Conservation (phyloP, 2,797 vertebrate genomes). For the Acomys russatus region DNA sequence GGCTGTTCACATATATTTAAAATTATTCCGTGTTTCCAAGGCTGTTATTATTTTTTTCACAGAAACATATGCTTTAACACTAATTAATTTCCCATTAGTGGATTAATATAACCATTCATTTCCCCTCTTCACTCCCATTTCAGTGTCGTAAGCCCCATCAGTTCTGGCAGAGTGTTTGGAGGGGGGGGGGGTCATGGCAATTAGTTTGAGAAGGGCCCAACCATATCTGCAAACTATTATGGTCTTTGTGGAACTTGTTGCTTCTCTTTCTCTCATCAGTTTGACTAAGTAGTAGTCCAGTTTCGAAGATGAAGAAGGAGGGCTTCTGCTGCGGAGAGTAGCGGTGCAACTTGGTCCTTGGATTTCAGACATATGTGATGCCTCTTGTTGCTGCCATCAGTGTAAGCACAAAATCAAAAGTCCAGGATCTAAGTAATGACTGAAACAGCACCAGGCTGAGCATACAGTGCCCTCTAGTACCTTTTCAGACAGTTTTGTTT, state of each 20-base stretch:
- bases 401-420: not conserved
- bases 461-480: not conserved
- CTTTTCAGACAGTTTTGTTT: slow-evolving; percentile 36
- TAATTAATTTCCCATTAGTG: slow-evolving; percentile 47
- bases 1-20: not conserved
- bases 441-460: not conserved
- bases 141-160: not conserved
- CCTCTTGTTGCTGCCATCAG: not conserved
- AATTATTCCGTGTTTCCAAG: not conserved
- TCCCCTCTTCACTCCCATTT: not conserved
- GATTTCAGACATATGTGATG: not conserved
- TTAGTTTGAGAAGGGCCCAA: not conserved
- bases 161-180: not conserved
- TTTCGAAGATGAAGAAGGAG: slow-evolving; percentile 24
- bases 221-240: not conserved
- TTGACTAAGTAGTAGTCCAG: slow-evolving; percentile 14
- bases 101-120: slow-evolving; percentile 2
- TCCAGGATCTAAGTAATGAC: not conserved
- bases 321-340: not conserved
- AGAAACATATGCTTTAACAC: slow-evolving; percentile 49
- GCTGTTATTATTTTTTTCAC: slow-evolving; percentile 23
- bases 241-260: not conserved
- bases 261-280: not conserved
- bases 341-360: not conserved
- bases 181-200: not conserved